phyloP scores from a whole-genome alignment of 1,140 invertebrate species.

The Amphibalanus amphitrite region DNA sequence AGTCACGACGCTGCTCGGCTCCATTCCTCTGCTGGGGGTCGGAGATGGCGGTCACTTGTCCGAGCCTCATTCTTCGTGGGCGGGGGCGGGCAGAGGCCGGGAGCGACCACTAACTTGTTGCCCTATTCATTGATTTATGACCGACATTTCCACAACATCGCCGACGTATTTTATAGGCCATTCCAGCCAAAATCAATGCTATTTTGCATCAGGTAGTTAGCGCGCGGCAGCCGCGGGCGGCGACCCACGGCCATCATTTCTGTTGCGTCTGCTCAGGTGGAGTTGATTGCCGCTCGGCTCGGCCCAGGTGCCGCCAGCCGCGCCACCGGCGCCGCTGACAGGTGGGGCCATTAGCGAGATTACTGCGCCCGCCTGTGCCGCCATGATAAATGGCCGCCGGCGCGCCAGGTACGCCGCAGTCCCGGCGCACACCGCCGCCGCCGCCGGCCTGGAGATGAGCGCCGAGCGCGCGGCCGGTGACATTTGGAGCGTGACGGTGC shows the following conservation, averaged over 20 bases:
- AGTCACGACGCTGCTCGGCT: background rate
- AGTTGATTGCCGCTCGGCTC: too few relatives aligned
- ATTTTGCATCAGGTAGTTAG: background rate
- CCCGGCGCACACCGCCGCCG: too few relatives aligned
- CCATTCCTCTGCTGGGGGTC: background rate
- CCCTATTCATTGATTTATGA: background rate
- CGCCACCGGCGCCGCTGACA: background rate
- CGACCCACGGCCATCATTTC: too few relatives aligned
- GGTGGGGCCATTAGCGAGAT: background rate
- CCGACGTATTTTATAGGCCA: background rate
- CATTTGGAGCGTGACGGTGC: too few relatives aligned
- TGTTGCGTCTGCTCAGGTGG: too few relatives aligned
- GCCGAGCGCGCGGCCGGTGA: too few relatives aligned
- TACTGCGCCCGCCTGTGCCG: background rate
- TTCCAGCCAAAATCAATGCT: background rate
- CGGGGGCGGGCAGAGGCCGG: too few relatives aligned
- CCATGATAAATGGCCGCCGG: background rate
- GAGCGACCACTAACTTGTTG: background rate
- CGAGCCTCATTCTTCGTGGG: background rate
- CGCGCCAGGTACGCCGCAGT: background rate
- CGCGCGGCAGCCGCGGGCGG: too few relatives aligned
- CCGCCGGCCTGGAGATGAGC: background rate
- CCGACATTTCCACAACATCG: background rate
- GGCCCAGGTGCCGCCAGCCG: background rate
- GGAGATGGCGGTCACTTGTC: background rate